Conservation (phyloP, 2,113 vertebrate species). For the Entelurus aequoreus region DNA sequence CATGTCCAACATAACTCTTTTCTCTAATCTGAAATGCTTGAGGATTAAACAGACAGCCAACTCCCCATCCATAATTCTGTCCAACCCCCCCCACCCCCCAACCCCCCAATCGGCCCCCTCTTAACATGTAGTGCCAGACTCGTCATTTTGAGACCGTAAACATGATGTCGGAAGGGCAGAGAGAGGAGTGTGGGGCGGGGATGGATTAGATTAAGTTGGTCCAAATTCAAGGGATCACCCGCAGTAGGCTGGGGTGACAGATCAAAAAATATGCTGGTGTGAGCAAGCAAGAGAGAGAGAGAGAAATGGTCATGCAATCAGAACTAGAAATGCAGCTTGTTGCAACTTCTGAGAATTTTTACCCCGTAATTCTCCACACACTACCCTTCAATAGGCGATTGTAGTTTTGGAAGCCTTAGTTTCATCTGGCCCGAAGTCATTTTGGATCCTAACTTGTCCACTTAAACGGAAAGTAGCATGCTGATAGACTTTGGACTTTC, state of each 20-base stretch:
- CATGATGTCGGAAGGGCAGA: constrained; percentile 31
- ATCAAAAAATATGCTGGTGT: constrained; percentile 22
- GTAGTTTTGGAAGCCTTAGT: constrained; percentile 28
- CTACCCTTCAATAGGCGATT: constrained; percentile 6
- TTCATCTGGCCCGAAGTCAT: constrained; percentile 41
- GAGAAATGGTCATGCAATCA: constrained; percentile 47
- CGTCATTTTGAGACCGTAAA: constrained; percentile 53
- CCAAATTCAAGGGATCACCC: constrained; percentile 54
- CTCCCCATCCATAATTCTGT: constrained; percentile 57
- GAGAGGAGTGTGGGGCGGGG: constrained; percentile 32
- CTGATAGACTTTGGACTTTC: constrained; percentile 29
- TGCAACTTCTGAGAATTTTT: constrained; percentile 31
- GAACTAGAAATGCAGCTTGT: constrained; percentile 49
- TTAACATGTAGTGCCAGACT: constrained; percentile 36
- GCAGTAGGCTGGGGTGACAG: constrained; percentile 24
- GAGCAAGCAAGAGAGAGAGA: constrained; percentile 19
- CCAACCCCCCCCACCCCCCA: constrained; percentile 18
- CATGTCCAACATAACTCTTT: constrained; percentile 43
- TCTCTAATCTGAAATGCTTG: constrained; percentile 69
- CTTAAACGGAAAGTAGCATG: constrained; percentile 22
- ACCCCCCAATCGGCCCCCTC: constrained; percentile 5
- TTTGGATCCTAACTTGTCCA: constrained; percentile 20
- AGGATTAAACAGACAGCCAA: constrained; percentile 63
- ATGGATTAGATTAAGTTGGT: constrained; percentile 57
- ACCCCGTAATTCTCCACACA: constrained; percentile 29